A percentile compares a stretch with the other conserved stretches of the same genome.
Conservation (phyloP, 37 sponge, comb jelly and placozoan genomes). For the Oscarella lobularis region DNA sequence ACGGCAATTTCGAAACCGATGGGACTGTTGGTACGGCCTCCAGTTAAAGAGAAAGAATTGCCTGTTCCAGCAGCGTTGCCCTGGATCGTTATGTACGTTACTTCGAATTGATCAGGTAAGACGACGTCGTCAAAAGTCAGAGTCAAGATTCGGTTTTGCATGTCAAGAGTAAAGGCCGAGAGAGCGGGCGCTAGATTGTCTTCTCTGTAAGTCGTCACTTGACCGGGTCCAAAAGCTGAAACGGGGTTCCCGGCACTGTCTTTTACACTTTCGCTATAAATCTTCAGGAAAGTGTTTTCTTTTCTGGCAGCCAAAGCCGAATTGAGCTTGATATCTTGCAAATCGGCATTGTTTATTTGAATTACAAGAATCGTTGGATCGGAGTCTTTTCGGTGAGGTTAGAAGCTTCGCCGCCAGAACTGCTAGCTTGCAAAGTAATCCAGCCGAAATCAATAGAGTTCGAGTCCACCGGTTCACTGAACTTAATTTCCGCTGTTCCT, state of each 20-base stretch:
- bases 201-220: constrained; percentile 30
- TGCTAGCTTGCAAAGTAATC: constrained; percentile 40
- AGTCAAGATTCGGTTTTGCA: constrained; percentile 49
- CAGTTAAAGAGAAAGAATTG: constrained; percentile 44
- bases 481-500: constrained; percentile 12
- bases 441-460: constrained; percentile 42
- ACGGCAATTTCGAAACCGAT: constrained; percentile 56
- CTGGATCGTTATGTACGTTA: constrained; percentile 39
- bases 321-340: constrained; percentile 39
- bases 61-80: constrained; percentile 16
- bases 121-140: constrained; percentile 76
- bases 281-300: constrained; percentile 57
- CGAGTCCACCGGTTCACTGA: constrained; percentile 68
- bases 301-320: constrained; percentile 54
- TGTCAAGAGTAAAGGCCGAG: constrained; percentile 46
- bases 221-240: constrained; percentile 9
- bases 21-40: constrained; percentile 41
- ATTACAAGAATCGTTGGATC: constrained; percentile 24
- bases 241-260: constrained; percentile 40
- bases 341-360: constrained; percentile 34
- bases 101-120: constrained; percentile 26
- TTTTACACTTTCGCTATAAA: constrained; percentile 26
- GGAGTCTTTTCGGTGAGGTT: constrained; percentile 17
- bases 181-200: constrained; percentile 50
- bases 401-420: background rate